phyloP scores from a whole-genome alignment of 37 sponge, comb jelly and placozoan species.

The Oopsacas minuta region DNA sequence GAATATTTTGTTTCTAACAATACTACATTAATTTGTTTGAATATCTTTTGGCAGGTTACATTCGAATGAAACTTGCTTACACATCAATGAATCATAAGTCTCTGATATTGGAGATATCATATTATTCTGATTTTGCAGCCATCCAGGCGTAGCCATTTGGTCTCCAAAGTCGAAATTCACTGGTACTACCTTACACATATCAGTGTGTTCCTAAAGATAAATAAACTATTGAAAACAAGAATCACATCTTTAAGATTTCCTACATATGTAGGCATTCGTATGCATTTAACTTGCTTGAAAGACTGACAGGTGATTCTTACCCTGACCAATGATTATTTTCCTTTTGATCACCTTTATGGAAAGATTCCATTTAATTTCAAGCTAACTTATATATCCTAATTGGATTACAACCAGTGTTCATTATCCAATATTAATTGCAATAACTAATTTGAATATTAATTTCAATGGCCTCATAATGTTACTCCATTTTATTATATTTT shows the following conservation, averaged over 20 bases:
- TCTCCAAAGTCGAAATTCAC: neutral
- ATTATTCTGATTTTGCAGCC: neutral
- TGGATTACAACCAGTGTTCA: neutral
- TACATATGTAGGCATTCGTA: neutral
- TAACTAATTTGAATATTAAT: too few species aligned
- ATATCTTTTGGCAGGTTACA: neutral
- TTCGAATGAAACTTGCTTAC: neutral
- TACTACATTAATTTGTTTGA: neutral
- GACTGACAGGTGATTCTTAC: neutral
- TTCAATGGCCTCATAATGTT: too few species aligned
- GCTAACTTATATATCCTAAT: neutral
- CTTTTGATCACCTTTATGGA: neutral
- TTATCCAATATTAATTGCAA: too few species aligned
- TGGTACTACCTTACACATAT: neutral
- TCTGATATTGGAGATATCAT: neutral
- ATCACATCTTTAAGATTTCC: neutral
- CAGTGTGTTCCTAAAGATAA: neutral
- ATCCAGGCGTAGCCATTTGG: constrained; percentile 1
- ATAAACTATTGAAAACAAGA: neutral
- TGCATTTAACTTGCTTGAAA: constrained; percentile 1
- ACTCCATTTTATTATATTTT: too few species aligned
- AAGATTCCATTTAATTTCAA: neutral
- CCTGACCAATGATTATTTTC: neutral
- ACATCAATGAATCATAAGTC: neutral
- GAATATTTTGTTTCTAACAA: neutral